Base-by-base conservation (phyloP, 2,113 vertebrate genomes). In the Carollia perspicillata region DNA sequence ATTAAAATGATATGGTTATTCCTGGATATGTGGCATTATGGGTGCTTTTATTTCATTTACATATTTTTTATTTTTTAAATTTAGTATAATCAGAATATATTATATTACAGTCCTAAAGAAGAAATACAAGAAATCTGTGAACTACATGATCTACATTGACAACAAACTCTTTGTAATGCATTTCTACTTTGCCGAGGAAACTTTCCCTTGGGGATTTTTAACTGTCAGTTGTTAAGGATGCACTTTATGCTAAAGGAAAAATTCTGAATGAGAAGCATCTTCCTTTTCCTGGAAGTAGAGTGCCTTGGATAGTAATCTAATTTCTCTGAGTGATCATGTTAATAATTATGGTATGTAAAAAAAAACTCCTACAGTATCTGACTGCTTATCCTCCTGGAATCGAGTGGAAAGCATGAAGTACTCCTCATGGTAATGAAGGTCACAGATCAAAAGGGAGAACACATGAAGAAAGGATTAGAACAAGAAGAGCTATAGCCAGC, bases 271-370 rank as follows among this genome's bases (percentile, higher is more conserved):
- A 90, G 77, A 91, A 78, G 44, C 35, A 87, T 77, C 93, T 88
- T 84, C 60, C 55, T 81, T 55, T 66, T 81, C 14, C 90, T 90
- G 66, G 17, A 88, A 94, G 58, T 96, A 42, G 91, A 95, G 40
- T 74, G 49, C 47, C 51, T 89, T 94, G 71, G 71, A 84, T 96
- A 95, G 88, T 97, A 96, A 93, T 95, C 55, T 92, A 90, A 88
- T 95, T 97, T 96, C 79, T 97, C 91, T 95, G 89, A 96, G 94
- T 97, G 96, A 97, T 95, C 96, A 97, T 55, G 55, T 96, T 97
- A 97, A 93, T 97, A 97, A 95, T 75, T 92, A 35, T 95, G 65
- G 87, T 96, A 88, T 96, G 81, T 95, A 94, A 94, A 97, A 94
- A 97, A 94, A 96, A 90, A 96, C 93, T 97, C 95, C 94, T 92